Conservation (phyloP, 2,888 invertebrate genomes). For the Heliconius ethilla region DNA sequence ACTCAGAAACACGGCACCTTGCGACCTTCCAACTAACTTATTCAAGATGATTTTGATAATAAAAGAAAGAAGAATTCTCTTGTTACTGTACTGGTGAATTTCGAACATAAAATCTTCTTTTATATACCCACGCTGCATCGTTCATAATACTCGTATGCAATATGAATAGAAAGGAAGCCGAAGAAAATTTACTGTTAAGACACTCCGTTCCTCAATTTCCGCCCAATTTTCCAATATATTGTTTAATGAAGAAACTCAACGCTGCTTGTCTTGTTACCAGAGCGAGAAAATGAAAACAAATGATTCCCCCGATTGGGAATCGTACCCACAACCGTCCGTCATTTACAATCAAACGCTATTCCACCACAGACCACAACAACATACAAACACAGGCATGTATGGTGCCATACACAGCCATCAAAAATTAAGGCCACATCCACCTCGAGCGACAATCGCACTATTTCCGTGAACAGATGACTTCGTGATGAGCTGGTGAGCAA, state of each 20-base stretch:
- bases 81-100: too few species aligned
- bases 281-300: neutral
- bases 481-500: constrained; percentile 44
- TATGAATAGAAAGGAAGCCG: neutral
- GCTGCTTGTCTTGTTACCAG: neutral
- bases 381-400: neutral
- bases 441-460: constrained; percentile 40
- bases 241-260: neutral
- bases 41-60: too few species aligned
- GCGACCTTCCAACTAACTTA: too few species aligned
- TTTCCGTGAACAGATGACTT: constrained; percentile 49
- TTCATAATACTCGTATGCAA: too few species aligned
- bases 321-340: neutral
- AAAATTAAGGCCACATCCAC: constrained; percentile 41
- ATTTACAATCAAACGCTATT: neutral
- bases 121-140: too few species aligned
- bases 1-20: too few species aligned
- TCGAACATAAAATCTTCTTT: too few species aligned
- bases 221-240: neutral
- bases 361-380: neutral
- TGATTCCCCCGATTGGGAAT: neutral
- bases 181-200: neutral
- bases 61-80: too few species aligned
- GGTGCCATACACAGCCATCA: constrained; percentile 5
- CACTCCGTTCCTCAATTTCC: neutral